Evolutionary conservation across 2,888 invertebrate genomes (phyloP), one percentile per base, ranked within the genome.

Genomic region (Eupeodes luniger): DNA sequence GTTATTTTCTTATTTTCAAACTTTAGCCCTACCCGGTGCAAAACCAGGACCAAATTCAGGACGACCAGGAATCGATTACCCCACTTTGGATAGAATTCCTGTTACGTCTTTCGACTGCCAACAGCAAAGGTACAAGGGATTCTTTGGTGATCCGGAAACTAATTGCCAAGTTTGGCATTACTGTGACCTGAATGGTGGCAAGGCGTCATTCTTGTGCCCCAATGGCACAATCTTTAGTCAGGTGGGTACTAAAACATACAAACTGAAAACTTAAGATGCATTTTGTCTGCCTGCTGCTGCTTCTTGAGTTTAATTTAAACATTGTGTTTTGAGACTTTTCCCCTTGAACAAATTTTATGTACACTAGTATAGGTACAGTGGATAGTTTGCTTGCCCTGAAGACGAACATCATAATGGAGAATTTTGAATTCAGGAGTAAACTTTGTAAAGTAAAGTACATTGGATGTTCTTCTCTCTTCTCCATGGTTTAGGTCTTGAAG

Each of bases 121-220:
- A 91, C 95, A 96, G 85, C 98, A 98, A 92, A 94, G 98, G 36
- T 98, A 98, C 93, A 98, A 98, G 91, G 98, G 98, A 83, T 98
- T 98, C 94, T 98, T 98, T 91, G 98, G 97, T 4, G 98, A 98
- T 94, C 96, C 97, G 12, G 96, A 97, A 90, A 97, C 98, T 7
- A 95, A 96, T 91, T 98, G 98, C 92, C 98, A 98, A 95, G 98
- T 97, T 10, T 98, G 98, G 98, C 98, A 98, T 93, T 98, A 98
- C 93, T 98, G 98, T 92, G 98, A 98, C 92, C 94, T 98, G 80
- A 98, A 98, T 92, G 98, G 98, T 9, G 98, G 98, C 7, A 97
- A 98, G 93, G 97, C 98, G 5, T 98, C 98, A 4, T 98, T 98
- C 93, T 94, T 98, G 51, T 98, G 98, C 91, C 98, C 98, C 67